A percentile compares a stretch with the other conserved stretches of the same genome.
These are phyloP conservation scores for Anabas testudineus DNA, from an alignment of 2,797 vertebrate species.

Conservation along the genomic window DNA sequence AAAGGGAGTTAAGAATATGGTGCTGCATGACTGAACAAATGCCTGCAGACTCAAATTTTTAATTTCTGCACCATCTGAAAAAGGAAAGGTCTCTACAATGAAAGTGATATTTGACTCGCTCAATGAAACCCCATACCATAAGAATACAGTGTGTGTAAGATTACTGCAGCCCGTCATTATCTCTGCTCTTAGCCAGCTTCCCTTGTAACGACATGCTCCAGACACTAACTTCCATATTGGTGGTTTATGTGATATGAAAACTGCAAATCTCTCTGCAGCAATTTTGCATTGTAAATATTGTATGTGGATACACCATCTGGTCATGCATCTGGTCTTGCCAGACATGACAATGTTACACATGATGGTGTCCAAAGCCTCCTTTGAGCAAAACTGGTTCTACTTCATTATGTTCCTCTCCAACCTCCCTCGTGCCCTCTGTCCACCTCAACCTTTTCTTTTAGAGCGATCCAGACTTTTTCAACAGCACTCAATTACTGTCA, in stretches of 20 bases:
- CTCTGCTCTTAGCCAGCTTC: conserved; percentile 28
- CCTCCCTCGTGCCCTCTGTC: background rate
- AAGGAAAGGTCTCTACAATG: background rate
- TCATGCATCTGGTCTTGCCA: conserved; percentile 50
- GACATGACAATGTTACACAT: conserved; percentile 26
- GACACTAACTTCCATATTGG: conserved; percentile 55
- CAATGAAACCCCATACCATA: conserved; percentile 11
- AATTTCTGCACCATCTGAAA: conserved; percentile 7
- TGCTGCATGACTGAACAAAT: conserved; percentile 12
- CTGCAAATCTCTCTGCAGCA: conserved; percentile 35
- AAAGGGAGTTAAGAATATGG: conserved; percentile 12
- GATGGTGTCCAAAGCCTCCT: conserved; percentile 16
- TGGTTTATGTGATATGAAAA: conserved; percentile 54
- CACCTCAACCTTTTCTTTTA: conserved; percentile 29
- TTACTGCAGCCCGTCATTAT: conserved; percentile 19
- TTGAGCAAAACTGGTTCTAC: conserved; percentile 45
- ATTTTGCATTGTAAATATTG: conserved; percentile 58
- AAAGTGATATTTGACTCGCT: background rate
- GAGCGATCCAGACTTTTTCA: conserved; percentile 46
- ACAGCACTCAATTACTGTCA: conserved; percentile 55
- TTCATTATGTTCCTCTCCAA: conserved; percentile 19
- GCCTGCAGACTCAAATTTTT: background rate
- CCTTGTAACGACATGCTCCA: conserved; percentile 39
- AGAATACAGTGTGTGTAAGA: background rate
- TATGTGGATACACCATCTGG: conserved; percentile 61